phyloP scores from a whole-genome alignment of 2,888 invertebrate species.

The Dexiosoma caninum region DNA sequence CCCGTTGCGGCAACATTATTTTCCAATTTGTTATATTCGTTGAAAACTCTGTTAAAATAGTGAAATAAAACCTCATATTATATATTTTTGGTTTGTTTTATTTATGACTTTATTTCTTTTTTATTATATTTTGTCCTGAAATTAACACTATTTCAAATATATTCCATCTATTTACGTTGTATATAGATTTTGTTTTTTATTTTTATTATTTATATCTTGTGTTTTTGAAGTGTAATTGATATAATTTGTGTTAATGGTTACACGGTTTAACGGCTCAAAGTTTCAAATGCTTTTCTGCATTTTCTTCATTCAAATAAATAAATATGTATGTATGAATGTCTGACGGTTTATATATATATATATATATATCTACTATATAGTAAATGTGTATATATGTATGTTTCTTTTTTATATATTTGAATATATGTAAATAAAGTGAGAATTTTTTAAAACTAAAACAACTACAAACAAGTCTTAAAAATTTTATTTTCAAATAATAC shows the following conservation, averaged over 20 bases:
- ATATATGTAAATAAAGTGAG: conserved; percentile 4
- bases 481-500: no score
- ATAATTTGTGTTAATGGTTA: conserved; percentile 40
- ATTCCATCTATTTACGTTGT: conserved; percentile 51
- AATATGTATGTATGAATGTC: not conserved
- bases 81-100: conserved; percentile 1
- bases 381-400: no score
- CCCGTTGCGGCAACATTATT: no score
- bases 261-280: conserved; percentile 22
- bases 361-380: no score
- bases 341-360: not conserved
- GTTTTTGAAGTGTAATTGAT: conserved; percentile 32
- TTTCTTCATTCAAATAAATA: conserved; percentile 10
- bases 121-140: conserved; percentile 54
- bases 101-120: conserved; percentile 32
- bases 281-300: not conserved
- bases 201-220: not conserved
- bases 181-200: not conserved
- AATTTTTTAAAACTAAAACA: conserved; percentile 17
- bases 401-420: no score
- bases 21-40: no score
- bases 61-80: not conserved
- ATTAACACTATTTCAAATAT: conserved; percentile 56
- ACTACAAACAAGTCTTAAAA: conserved; percentile 22
- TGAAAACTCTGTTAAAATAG: not conserved